Base-by-base conservation (phyloP, 2,888 invertebrate species). In the Hoplodrina blanda region DNA sequence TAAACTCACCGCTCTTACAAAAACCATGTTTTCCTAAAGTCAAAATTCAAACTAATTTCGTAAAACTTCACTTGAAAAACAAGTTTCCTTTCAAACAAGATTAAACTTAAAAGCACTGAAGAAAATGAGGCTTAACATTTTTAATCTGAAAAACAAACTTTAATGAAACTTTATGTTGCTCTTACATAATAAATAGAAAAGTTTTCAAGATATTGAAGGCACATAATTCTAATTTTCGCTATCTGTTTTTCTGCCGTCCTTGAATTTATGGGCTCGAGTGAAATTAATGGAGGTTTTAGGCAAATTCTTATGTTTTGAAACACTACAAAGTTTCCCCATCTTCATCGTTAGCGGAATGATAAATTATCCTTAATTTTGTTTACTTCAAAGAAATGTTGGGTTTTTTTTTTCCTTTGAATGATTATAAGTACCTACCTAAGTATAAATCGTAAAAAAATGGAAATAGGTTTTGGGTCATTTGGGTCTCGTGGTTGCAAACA, bases 241-340 rank as follows among this genome's bases (percentile, higher is more conserved):
- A 55, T 81, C 63, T 83, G 62, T 73, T 69, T 66, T 62, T 62
- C 52, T 30, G 44, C 41, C 25, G 15, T 15, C 61, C 63, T 71
- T 63, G 53, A 72, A 71, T 84, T 81, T 70, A 78, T 72, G 56
- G 53, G 20, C 33, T 44, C 50, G 8, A 49, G 15, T 63, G 37
- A 73, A 78, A 78, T 75, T 75, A 66, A 82, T 80, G 66, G 75
- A 20, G 30, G 49, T 66, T 78, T 66, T 62, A 73, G n/a, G 66
- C 54, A 56, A 73, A 75, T 73, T 74, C 53, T 69, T 46, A 57
- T 69, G 59, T 59, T 77, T 73, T 54, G 50, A 63, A 72, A 62
- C 60, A 68, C 41, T 66, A 73, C 44, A 63, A 70, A 75, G n/a
- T 70, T 77, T 69, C 19, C 11, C 44, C 62, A 59, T 64, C 69